Evolutionary conservation across 2,888 invertebrate genomes (phyloP).

Genomic region (Hoplodrina ambigua): DNA sequence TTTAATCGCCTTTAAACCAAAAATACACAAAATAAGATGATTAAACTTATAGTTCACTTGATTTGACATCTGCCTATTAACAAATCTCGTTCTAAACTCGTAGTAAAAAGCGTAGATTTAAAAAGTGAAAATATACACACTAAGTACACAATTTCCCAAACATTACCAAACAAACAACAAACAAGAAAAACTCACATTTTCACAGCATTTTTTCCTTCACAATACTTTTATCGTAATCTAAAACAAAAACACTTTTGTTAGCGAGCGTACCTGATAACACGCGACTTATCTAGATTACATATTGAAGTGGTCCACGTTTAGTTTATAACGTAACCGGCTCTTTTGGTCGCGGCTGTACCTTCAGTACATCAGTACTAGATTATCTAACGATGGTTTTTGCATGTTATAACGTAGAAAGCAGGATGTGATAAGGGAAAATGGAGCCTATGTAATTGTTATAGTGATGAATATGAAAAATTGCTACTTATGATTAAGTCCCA

Average conservation of each 20-base stretch:
- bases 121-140: neutral
- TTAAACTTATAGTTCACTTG: too few species aligned
- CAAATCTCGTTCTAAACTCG: too few species aligned
- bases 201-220: neutral
- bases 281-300: constrained; percentile 58
- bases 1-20: too few species aligned
- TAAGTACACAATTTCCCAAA: neutral
- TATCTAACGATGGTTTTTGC: neutral
- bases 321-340: constrained; percentile 54
- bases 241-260: constrained; percentile 33
- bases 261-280: constrained; percentile 49
- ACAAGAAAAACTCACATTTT: neutral
- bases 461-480: too few species aligned
- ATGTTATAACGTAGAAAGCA: too few species aligned
- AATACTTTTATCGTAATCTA: constrained; percentile 31
- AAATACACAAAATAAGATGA: too few species aligned
- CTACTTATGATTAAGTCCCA: too few species aligned
- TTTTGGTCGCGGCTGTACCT: constrained; percentile 42
- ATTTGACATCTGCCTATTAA: too few species aligned
- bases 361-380: neutral
- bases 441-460: too few species aligned
- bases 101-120: too few species aligned
- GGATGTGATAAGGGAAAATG: too few species aligned
- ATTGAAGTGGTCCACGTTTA: constrained; percentile 53
- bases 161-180: constrained; percentile 6